Base-by-base conservation (phyloP, 2,888 invertebrate genomes). In the Diachrysia chrysitis region DNA sequence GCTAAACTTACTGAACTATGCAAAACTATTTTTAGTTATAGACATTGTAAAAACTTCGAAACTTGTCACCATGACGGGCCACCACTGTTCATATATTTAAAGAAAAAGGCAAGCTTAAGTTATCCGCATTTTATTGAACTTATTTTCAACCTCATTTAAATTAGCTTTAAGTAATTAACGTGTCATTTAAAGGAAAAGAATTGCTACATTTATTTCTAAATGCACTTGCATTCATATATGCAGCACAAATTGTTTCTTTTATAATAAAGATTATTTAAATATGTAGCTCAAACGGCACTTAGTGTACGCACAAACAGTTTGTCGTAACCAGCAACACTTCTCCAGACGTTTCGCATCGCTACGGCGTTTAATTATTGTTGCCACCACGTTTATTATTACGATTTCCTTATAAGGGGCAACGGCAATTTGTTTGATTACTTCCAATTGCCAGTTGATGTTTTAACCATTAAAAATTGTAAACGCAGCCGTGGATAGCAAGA, bases 371-470 rank as follows among this genome's bases (percentile, higher is more conserved):
- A 95, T 94, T 89, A 88, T 89, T 88, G 87, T 86, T 90, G 89
- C 89, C 92, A 90, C 88, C 83, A 83, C 85, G 81, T 84, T 89
- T 88, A 91, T 90, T 90, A 90, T 90, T 90, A 87, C 90, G 86
- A 90, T 93, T 93, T 91, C 93, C 92, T 91, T 92, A 90, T 89
- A 92, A 86, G 90, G 87, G 79, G 87, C 86, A 89, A 87, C 88
- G 83, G 90, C 90, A 93, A 94, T 94, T 94, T 92, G 89, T 93
- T 91, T 92, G 90, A 93, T 92, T 92, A 87, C 91, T 84, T 83
- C 87, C 92, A 92, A 92, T 92, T 89, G 90, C 90, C 84, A 87
- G 87, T 87, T 87, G 89, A 93, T 92, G 92, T 90, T 92, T 90
- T 87, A 92, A 90, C 89, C 91, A 92, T 92, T 91, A 88, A 89